A percentile compares a stretch with the other conserved stretches of the same genome.
phyloP scores from a whole-genome alignment of 2,888 invertebrate species.

The Barypeithes pellucidus region DNA sequence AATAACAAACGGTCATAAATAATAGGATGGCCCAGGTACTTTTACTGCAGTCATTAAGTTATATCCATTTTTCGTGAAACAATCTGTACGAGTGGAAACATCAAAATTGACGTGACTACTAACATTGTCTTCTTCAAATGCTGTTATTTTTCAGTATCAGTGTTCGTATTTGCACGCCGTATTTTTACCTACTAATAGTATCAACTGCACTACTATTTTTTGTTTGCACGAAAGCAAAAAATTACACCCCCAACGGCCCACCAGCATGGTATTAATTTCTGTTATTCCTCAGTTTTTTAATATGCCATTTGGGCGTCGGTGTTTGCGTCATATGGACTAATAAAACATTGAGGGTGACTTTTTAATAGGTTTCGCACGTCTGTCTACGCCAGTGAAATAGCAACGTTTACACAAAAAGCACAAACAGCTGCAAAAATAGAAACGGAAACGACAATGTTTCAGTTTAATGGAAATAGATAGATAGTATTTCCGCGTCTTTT shows the following conservation, averaged over 20 bases:
- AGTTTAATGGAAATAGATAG: conserved; percentile 27
- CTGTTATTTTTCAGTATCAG: no score
- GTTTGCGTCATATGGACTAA: conserved; percentile 48
- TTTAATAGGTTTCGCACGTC: conserved; percentile 49
- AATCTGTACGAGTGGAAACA: no score
- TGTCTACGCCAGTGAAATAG: conserved; percentile 43
- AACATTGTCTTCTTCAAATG: no score
- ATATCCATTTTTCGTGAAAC: no score
- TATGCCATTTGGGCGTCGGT: conserved; percentile 40
- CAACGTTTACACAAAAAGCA: conserved; percentile 46
- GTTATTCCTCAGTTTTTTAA: conserved; percentile 34
- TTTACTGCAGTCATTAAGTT: no score
- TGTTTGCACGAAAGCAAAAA: conserved; percentile 23
- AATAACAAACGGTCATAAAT: no score
- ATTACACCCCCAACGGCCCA: conserved; percentile 21
- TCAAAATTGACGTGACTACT: no score
- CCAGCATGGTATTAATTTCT: conserved; percentile 36
- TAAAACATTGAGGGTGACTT: conserved; percentile 45
- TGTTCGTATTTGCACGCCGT: no score
- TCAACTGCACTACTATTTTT: not conserved
- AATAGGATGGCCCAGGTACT: no score
- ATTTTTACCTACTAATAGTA: not conserved
- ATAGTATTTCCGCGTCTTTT: conserved; percentile 28
- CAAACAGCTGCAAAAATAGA: conserved; percentile 52
- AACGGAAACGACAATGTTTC: conserved; percentile 46